Evolutionary conservation across 2,113 vertebrate genomes (phyloP), one percentile per base, ranked within the genome.

Genomic region (Delphinus delphis): DNA sequence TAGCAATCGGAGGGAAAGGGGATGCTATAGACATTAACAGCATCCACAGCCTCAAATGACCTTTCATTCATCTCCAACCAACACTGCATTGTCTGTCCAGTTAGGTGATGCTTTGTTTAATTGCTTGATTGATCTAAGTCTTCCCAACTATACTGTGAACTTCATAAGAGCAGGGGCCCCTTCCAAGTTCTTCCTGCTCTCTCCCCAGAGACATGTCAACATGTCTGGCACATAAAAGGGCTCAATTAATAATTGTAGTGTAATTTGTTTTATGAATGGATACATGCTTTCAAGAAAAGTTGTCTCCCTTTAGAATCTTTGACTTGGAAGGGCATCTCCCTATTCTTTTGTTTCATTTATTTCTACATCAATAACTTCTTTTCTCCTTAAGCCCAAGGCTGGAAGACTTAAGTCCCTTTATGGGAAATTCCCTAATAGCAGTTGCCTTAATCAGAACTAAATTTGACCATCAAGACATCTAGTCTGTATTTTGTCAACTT

Each of bases 231-330:
- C 33, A 63, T 65, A 55, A 93, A 96, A 91, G 25, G 50, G 26
- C 41, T 93, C 68, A 76, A 79, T 92, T 87, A 94, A 67, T 93
- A 88, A 68, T 41, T 97, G 80, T 62, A 76, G 12, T 93, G 60
- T 76, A n/a, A 76, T 82, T 91, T n/a, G 2, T 96, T 91, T 83
- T 96, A 77, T 90, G 94, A 97, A 97, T 97, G 91, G 94, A 90
- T 88, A 95, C 84, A 70, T 91, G 68, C 95, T 74, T 77, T 74
- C 55, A 91, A 95, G 88, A 89, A 89, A 86, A 68, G 26, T 89
- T 90, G 82, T 74, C 89, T 96, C 44, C 33, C 38, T 89, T 79
- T 76, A 41, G 58, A 96, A 70, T 81, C 12, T 23, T 83, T 90
- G 38, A 60, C 50, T 97, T 95, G 95, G 92, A 89, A 97, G 44